Base-by-base conservation (phyloP, 2,113 vertebrate species). In the Eclectus roratus region DNA sequence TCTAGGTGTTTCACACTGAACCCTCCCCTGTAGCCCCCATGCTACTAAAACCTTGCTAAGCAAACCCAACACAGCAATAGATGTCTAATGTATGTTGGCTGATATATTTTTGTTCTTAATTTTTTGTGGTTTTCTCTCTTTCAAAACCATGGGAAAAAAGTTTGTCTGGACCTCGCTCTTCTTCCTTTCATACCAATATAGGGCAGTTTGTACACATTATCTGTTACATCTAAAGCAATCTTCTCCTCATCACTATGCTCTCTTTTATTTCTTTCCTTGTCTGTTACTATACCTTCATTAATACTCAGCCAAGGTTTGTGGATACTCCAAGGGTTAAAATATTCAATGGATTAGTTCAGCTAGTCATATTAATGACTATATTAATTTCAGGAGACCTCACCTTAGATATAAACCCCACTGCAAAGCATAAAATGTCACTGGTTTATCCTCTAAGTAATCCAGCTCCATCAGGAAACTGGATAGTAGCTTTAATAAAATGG, bases 401-500 rank as follows among this genome's bases (percentile, higher is more conserved):
- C 74, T 91, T 64, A 94, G 55, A 92, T n/a, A 90, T 94, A 96
- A 97, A 97, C 61, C 23, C 78, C 77, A 92, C 13, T 86, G 63
- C 80, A 94, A 96, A 91, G 96, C 70, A 96, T 60, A 96, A 97
- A 97, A 95, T 89, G 27, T 86, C 94, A 91, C 84, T 88, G 66
- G 85, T 92, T 94, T 97, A 93, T 95, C 74, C 47, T 94, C 70
- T 77, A 92, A 94, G 91, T 93, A 97, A 98, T 89, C 85, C 84
- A 95, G 70, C 31, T 93, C 85, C 85, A 96, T 91, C 95, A 98
- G 88, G 91, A 97, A 97, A 97, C 88, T 77, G 95, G 93, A 93
- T 74, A 94, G 93, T 96, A 97, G 94, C 97, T 98, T 98, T 97
- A 98, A 98, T 98, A 98, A 98, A 98, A 97, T 86, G 79, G 85